Evolutionary conservation across 2,888 invertebrate species (phyloP), one percentile per base, ranked within the genome.

Genomic region (Ennomos erosarius): DNA sequence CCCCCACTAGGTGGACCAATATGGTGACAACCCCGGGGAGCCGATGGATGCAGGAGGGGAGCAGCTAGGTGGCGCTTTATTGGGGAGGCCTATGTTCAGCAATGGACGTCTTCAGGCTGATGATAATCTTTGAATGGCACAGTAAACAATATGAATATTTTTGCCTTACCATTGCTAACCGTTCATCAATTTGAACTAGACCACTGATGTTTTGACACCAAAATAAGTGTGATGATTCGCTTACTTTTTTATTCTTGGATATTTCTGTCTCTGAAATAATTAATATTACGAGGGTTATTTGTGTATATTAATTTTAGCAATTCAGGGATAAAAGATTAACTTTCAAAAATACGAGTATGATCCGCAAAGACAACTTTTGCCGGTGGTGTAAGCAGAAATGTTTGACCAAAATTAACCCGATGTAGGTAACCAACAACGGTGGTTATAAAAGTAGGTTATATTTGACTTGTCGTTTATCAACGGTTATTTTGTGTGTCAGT

Each of bases 391-490:
- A 42, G 9, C 36, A 6, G 10, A 12, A 62, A 58, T 58, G 55
- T 46, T 53, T 39, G 10, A 33, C 9, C 50, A 44, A 56, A 47
- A 63, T 60, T 53, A 52, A 55, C 11, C 8, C 12, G 4, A 46
- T 42, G 16, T 11, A 44, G 35, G 35, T 52, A 26, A 39, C 13
- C 9, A 13, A 9, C 33, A 58, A 63, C 62, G 60, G 59, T 55
- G 43, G 10, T 51, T 39, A 44, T 50, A 36, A 48, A 59, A 54
- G 36, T 40, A 35, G 56, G 37, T 26, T 13, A 49, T 35, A 59
- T 63, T 61, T 59, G 37, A 26, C 44, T 35, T 49, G 10, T n/a
- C 55, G 45, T 55, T 64, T 67, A 67, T 50, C 50, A 26, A 43
- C 42, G 36, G 38, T 39, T 48, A 39, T 12, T 35, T 36, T 34